Conservation (phyloP, 2,797 vertebrate species). For the Eulemur albifrons region DNA sequence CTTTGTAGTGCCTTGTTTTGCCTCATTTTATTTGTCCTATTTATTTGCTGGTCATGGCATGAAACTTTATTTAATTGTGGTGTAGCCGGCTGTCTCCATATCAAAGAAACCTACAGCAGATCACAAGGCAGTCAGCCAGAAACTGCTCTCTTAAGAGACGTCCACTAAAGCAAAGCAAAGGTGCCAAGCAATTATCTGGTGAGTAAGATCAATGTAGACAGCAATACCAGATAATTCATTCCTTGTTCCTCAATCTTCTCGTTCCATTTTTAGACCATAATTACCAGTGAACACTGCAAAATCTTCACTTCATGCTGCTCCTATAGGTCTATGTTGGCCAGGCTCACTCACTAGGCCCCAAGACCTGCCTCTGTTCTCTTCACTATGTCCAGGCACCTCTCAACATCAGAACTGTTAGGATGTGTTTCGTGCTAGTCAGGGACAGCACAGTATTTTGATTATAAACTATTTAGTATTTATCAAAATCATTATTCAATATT, state of each 20-base stretch:
- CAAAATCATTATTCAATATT: neutral
- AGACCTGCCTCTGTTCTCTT: neutral
- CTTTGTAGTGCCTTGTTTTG: neutral
- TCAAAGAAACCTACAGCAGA: constrained; percentile 18
- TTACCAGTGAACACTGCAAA: neutral
- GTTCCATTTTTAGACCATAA: neutral
- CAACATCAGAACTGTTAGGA: neutral
- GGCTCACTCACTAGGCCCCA: neutral
- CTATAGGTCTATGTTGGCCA: neutral
- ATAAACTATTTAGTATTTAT: neutral
- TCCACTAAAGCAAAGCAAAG: neutral
- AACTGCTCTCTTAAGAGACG: neutral
- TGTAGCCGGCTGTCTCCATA: neutral
- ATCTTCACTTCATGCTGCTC: neutral
- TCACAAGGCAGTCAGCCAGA: neutral
- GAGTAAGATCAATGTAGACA: constrained; percentile 10
- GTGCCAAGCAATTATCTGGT: constrained; percentile 16
- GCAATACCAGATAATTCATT: neutral
- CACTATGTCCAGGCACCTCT: accelerated
- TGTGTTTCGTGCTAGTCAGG: neutral
- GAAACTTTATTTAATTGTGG: constrained; percentile 22
- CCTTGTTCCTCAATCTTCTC: neutral
- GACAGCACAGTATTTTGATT: neutral
- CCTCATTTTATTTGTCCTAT: neutral
- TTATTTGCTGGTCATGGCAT: constrained; percentile 53